Conservation (phyloP, 2,113 vertebrate genomes). For the Zosterops japonicus region DNA sequence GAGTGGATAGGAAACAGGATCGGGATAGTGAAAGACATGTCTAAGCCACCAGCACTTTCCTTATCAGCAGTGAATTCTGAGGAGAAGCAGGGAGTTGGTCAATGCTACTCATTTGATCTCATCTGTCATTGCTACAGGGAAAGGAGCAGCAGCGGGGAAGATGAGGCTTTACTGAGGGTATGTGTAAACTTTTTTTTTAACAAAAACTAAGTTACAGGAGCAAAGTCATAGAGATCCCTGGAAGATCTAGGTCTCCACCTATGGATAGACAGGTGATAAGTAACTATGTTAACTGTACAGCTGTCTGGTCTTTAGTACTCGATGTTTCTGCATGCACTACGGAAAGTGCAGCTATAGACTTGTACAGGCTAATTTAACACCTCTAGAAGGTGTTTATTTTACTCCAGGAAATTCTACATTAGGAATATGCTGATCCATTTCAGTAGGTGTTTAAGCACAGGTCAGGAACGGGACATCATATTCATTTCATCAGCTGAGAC, state of each 20-base stretch:
- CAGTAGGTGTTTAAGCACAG: background rate
- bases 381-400: background rate
- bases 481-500: background rate
- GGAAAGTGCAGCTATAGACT: background rate
- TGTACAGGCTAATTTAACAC: background rate
- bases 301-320: background rate
- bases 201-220: background rate
- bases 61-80: background rate
- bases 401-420: background rate
- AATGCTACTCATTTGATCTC: background rate
- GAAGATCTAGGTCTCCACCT: conserved; percentile 40
- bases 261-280: background rate
- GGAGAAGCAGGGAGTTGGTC: background rate
- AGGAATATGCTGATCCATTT: background rate
- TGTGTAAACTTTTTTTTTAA: no score
- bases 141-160: background rate
- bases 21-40: background rate
- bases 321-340: background rate
- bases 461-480: background rate
- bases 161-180: background rate
- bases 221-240: background rate
- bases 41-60: background rate
- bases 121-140: background rate
- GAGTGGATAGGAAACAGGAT: background rate
- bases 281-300: background rate